Evolutionary conservation across 2,113 vertebrate species (phyloP).

Genomic region (Saccopteryx leptura): DNA sequence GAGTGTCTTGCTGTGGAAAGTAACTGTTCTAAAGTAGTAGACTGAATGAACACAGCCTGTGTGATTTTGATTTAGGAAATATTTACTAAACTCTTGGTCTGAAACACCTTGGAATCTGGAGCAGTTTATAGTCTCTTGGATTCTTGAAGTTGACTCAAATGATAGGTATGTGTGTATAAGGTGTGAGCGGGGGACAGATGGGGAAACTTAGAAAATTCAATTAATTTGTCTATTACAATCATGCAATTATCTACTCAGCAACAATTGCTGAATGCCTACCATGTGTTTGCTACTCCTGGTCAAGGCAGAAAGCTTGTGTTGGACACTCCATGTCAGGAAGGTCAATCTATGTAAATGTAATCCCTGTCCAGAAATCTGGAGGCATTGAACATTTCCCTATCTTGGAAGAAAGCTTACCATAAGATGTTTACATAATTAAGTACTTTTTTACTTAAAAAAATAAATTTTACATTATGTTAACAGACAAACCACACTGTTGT

Average conservation of each 20-base stretch:
- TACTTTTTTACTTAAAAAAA: background rate
- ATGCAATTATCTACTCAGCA: background rate
- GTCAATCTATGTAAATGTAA: background rate
- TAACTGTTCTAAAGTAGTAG: background rate
- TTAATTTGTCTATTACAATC: background rate
- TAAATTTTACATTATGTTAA: background rate
- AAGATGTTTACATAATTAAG: background rate
- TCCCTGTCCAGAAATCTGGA: background rate
- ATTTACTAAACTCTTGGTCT: constrained; percentile 43
- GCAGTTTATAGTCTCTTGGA: background rate
- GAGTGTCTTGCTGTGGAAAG: constrained; percentile 43
- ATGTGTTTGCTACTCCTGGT: background rate
- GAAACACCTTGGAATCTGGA: background rate
- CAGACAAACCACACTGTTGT: background rate
- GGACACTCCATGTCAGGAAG: background rate
- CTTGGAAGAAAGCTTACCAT: background rate
- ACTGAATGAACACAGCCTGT: constrained; percentile 3
- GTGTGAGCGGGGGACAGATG: background rate
- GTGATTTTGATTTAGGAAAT: constrained; percentile 50
- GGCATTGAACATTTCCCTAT: background rate
- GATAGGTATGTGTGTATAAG: background rate
- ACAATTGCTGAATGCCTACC: background rate
- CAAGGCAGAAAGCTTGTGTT: background rate
- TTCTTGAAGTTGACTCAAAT: background rate
- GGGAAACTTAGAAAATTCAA: background rate